Evolutionary conservation across 2,113 vertebrate species (phyloP).

Genomic region (Pteronura brasiliensis): DNA sequence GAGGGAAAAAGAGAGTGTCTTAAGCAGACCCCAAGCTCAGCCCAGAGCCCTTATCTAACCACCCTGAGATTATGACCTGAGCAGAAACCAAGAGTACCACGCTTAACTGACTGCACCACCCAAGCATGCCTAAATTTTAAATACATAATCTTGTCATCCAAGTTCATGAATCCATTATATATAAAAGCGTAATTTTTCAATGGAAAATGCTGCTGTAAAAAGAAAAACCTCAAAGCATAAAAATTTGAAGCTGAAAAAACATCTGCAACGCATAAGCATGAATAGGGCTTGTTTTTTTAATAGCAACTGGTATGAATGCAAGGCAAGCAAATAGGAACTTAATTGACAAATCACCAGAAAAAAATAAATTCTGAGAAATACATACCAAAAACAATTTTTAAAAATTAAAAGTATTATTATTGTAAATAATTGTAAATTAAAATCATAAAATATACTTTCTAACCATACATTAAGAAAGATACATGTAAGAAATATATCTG

Average conservation of each 20-base stretch:
- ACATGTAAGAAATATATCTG: not conserved
- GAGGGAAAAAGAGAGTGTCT: not conserved
- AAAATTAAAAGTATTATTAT: not conserved
- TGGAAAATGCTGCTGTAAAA: not conserved
- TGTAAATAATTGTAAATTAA: not conserved
- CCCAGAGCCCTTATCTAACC: not conserved
- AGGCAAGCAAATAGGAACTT: not conserved
- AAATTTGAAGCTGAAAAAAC: not conserved
- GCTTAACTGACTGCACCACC: not conserved
- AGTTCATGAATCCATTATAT: not conserved
- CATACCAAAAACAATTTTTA: not conserved
- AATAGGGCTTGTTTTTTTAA: not conserved
- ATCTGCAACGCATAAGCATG: not conserved
- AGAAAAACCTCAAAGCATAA: not conserved
- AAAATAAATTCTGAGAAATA: not conserved
- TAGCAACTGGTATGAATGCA: not conserved
- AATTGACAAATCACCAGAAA: not conserved
- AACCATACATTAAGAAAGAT: not conserved
- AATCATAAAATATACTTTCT: not conserved
- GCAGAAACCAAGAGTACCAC: not conserved
- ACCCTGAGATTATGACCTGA: not conserved
- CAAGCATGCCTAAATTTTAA: not conserved
- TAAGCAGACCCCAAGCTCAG: not conserved
- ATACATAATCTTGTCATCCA: not conserved
- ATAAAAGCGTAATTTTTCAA: not conserved